Conservation (phyloP, 2,888 invertebrate species). For the Tromatobia lineatoria region DNA sequence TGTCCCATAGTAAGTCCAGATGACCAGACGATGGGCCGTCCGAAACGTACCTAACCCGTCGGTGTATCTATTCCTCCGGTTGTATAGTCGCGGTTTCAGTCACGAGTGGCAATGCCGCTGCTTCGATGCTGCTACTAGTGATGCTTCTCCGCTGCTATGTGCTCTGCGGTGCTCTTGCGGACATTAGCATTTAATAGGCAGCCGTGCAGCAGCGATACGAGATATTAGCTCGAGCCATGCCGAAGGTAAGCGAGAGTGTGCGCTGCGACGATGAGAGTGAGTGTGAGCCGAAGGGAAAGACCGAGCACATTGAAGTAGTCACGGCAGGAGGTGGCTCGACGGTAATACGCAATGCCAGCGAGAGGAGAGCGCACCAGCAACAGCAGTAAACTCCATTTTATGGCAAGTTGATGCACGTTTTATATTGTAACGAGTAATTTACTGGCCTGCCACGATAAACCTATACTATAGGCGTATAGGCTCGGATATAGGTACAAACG, state of each 20-base stretch:
- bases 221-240: slow-evolving; percentile 43
- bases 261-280: slow-evolving; percentile 7
- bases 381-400: slow-evolving; percentile 64
- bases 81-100: slow-evolving; percentile 18
- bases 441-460: slow-evolving; percentile 50
- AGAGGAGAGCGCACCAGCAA: slow-evolving; percentile 32
- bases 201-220: slow-evolving; percentile 39
- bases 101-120: slow-evolving; percentile 30
- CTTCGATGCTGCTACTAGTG: slow-evolving; percentile 5
- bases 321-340: slow-evolving; percentile 9
- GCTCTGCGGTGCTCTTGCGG: slow-evolving; percentile 33
- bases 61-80: background rate
- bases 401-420: slow-evolving; percentile 68
- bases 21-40: slow-evolving; percentile 23
- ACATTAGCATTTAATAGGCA: slow-evolving; percentile 54
- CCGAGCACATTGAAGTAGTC: slow-evolving; percentile 21
- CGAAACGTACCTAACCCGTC: slow-evolving; percentile 37
- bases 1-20: slow-evolving; percentile 20
- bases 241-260: slow-evolving; percentile 11
- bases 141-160: slow-evolving; percentile 7
- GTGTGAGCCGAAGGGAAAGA: background rate
- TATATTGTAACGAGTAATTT: slow-evolving; percentile 71
- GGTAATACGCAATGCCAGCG: slow-evolving; percentile 39
- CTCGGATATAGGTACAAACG: slow-evolving; percentile 4
- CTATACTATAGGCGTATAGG: slow-evolving; percentile 12